Conservation (phyloP, 2,797 vertebrate species). For the Danio aesculapii region DNA sequence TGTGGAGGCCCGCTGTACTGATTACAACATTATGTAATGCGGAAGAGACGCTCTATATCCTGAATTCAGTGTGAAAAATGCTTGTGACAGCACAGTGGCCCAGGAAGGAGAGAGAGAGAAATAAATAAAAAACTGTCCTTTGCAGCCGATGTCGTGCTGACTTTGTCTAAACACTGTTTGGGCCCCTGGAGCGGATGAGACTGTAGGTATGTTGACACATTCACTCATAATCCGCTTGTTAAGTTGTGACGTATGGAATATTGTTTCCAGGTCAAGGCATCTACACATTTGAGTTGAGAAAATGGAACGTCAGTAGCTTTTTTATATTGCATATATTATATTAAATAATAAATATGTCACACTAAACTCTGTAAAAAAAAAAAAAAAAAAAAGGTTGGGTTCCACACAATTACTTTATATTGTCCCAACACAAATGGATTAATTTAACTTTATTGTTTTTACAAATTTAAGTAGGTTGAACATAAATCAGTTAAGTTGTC, state of each 20-base stretch:
- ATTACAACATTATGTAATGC: constrained; percentile 30
- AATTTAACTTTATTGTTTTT: too few species aligned
- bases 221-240: constrained; percentile 44
- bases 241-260: neutral
- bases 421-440: too few species aligned
- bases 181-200: constrained; percentile 36
- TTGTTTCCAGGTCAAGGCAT: too few species aligned
- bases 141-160: constrained; percentile 40
- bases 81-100: constrained; percentile 42
- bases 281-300: too few species aligned
- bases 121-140: constrained; percentile 19
- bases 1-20: constrained; percentile 35
- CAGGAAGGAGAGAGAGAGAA: neutral
- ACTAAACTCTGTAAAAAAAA: too few species aligned
- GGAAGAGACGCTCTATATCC: constrained; percentile 27
- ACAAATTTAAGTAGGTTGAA: too few species aligned
- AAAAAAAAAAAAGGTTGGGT: too few species aligned
- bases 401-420: too few species aligned
- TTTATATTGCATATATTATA: too few species aligned
- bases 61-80: constrained; percentile 25
- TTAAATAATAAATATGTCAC: too few species aligned
- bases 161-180: constrained; percentile 25
- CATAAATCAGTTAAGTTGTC: too few species aligned
- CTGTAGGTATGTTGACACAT: constrained; percentile 53
- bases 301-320: too few species aligned